Evolutionary conservation across 2,113 vertebrate genomes (phyloP).

Genomic region (Sigmodon hispidus): DNA sequence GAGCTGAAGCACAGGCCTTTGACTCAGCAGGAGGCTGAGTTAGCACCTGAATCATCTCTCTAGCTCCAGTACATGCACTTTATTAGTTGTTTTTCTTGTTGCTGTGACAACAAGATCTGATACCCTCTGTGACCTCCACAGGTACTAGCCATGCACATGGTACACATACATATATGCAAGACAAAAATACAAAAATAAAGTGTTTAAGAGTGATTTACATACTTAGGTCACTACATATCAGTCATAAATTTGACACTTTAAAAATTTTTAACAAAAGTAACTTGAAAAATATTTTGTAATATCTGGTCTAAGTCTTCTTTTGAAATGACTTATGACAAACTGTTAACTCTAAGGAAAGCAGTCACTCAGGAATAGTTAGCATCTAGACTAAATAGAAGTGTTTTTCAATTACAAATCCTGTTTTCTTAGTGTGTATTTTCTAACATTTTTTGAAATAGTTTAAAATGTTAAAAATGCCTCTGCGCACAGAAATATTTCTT

Average conservation of each 20-base stretch:
- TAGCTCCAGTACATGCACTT: background rate
- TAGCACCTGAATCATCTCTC: background rate
- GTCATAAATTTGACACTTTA: background rate
- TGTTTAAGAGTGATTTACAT: background rate
- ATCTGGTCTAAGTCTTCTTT: background rate
- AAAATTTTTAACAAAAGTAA: background rate
- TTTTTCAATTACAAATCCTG: constrained; percentile 23
- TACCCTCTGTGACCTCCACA: background rate
- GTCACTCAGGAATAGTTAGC: constrained; percentile 20
- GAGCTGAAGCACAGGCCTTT: background rate
- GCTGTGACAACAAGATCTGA: background rate
- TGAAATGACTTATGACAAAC: constrained; percentile 8
- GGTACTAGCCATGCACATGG: background rate
- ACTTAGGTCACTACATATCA: background rate
- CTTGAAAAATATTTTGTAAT: constrained; percentile 29
- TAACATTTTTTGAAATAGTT: constrained; percentile 25
- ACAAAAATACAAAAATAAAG: background rate
- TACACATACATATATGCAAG: background rate
- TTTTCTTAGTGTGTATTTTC: constrained; percentile 42
- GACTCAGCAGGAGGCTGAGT: background rate
- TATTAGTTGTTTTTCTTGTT: background rate
- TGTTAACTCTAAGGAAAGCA: background rate
- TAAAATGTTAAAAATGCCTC: constrained; percentile 26
- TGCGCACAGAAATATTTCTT: background rate
- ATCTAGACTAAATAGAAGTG: constrained; percentile 29